phyloP scores from a whole-genome alignment of 1,140 invertebrate species.

The Pentalonia nigronervosa region DNA sequence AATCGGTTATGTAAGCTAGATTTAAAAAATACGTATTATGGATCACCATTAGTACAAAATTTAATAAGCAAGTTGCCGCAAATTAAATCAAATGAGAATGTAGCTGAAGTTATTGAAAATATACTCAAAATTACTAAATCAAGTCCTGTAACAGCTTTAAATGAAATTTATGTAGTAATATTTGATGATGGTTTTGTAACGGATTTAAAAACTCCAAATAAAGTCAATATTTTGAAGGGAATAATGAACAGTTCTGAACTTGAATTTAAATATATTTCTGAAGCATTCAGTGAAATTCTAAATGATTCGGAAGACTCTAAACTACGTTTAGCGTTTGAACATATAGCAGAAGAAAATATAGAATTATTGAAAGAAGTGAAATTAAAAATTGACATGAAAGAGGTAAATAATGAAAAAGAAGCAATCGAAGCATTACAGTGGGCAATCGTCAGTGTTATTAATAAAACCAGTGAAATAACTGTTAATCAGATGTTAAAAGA shows the following conservation, averaged over 20 bases:
- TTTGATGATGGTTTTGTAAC: constrained; percentile 45
- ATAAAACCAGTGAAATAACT: constrained; percentile 69
- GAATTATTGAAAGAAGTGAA: constrained; percentile 62
- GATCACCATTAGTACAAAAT: constrained; percentile 31
- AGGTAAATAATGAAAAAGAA: constrained; percentile 70
- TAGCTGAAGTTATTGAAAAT: constrained; percentile 20
- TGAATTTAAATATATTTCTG: constrained; percentile 68
- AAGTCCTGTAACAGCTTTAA: constrained; percentile 35
- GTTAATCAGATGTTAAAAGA: constrained; percentile 68
- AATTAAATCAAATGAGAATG: constrained; percentile 40
- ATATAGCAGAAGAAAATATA: constrained; percentile 63
- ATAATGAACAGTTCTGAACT: constrained; percentile 67
- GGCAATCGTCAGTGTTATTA: constrained; percentile 70
- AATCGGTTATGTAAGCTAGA: constrained; percentile 53
- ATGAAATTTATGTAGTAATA: constrained; percentile 37
- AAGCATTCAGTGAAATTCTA: constrained; percentile 69
- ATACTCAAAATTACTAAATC: background rate
- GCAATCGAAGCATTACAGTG: constrained; percentile 71
- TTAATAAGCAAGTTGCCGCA: constrained; percentile 31
- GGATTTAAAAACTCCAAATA: constrained; percentile 65
- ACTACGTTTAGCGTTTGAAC: constrained; percentile 62
- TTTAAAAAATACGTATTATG: constrained; percentile 36
- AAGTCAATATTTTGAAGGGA: constrained; percentile 71
- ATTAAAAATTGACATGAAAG: constrained; percentile 63
- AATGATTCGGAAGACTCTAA: constrained; percentile 66